A percentile compares a stretch with the other conserved stretches of the same genome.
These are phyloP conservation scores for Paelopatides confundens DNA, from an alignment of 53 echinoderm and acorn worm species.

Conservation along the genomic window DNA sequence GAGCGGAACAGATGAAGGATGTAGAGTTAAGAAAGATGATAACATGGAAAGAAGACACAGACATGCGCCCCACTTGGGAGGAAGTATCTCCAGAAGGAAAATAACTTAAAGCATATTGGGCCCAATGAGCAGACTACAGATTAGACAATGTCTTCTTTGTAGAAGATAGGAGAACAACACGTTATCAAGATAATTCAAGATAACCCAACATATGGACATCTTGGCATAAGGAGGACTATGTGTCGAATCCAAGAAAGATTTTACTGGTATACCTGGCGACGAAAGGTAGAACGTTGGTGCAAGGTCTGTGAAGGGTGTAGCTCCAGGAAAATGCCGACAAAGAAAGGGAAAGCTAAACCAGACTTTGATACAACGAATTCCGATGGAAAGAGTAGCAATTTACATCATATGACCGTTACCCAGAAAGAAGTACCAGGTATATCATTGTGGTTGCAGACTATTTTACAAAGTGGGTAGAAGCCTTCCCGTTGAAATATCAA, in stretches of 20 bases:
- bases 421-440: conserved; percentile 20
- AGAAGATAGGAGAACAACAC: conserved; percentile 5
- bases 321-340: neutral
- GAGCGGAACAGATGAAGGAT: neutral
- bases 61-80: neutral
- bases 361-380: neutral
- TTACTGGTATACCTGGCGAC: conserved; percentile 13
- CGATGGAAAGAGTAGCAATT: conserved; percentile 53
- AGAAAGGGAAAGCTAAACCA: neutral
- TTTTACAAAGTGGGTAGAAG: conserved; percentile 61
- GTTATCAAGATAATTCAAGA: neutral
- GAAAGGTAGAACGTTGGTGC: neutral
- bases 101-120: conserved; percentile 13
- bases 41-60: neutral
- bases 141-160: neutral
- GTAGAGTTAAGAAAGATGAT: neutral
- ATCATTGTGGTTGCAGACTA: conserved; percentile 53
- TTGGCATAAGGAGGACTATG: conserved; percentile 16
- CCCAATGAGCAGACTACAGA: conserved; percentile 5
- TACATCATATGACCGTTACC: conserved; percentile 55
- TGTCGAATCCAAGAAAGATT: neutral
- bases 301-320: conserved; percentile 8
- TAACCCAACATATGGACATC: conserved; percentile 4
- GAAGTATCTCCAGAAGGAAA: neutral
- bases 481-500: conserved; percentile 41